phyloP scores from a whole-genome alignment of 53 echinoderm and acorn worm species.

The Holothuria scabra region DNA sequence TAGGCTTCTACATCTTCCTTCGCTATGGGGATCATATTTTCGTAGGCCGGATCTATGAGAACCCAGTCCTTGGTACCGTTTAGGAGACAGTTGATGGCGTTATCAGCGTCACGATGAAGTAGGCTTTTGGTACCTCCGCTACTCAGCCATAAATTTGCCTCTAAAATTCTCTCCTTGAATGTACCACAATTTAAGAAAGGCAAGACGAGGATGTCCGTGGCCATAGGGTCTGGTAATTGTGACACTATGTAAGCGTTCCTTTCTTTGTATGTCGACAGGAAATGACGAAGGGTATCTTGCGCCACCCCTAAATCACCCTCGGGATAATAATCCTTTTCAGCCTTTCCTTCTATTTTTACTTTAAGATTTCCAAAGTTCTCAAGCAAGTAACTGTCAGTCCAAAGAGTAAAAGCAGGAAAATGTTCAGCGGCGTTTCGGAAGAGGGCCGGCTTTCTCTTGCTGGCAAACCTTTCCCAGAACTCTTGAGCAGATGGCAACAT shows the following conservation, averaged over 20 bases:
- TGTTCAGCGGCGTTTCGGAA: slow-evolving; percentile 72
- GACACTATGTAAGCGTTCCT: slow-evolving; percentile 85
- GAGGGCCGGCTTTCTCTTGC: slow-evolving; percentile 72
- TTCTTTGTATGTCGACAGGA: slow-evolving; percentile 68
- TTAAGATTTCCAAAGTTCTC: slow-evolving; percentile 74
- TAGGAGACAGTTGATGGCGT: slow-evolving; percentile 89
- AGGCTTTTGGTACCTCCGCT: slow-evolving; percentile 86
- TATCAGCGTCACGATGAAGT: slow-evolving; percentile 87
- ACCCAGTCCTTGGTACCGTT: slow-evolving; percentile 95
- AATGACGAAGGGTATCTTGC: slow-evolving; percentile 82
- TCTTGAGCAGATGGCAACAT: slow-evolving; percentile 65
- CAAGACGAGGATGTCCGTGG: slow-evolving; percentile 66
- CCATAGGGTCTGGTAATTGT: slow-evolving; percentile 82
- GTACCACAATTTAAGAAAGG: slow-evolving; percentile 93
- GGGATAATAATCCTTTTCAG: slow-evolving; percentile 77
- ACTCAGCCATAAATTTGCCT: slow-evolving; percentile 91
- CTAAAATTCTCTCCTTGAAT: slow-evolving; percentile 75
- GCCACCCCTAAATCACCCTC: slow-evolving; percentile 83
- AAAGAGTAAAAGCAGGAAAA: slow-evolving; percentile 65
- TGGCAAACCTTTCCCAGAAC: slow-evolving; percentile 90
- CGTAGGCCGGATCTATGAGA: slow-evolving; percentile 76
- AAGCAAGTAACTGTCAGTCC: slow-evolving; percentile 82
- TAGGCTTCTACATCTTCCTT: slow-evolving; percentile 70
- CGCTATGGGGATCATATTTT: slow-evolving; percentile 73
- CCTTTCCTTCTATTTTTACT: slow-evolving; percentile 86